These are phyloP conservation scores for Drosophila varians DNA, from an alignment of 1,140 invertebrate genomes.

Conservation along the genomic window DNA sequence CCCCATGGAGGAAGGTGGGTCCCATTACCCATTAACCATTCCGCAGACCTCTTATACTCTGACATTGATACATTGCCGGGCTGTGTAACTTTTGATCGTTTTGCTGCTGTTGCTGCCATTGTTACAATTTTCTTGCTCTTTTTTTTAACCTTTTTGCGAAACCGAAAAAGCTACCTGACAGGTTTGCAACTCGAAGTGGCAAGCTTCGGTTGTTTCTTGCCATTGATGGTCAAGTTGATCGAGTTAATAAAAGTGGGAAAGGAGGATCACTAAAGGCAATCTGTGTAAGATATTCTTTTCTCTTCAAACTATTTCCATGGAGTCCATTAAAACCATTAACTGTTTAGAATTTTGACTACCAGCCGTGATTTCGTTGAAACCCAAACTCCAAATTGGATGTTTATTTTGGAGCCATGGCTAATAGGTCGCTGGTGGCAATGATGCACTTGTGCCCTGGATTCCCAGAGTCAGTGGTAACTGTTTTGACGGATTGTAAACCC, in stretches of 20 bases:
- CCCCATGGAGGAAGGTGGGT: slow-evolving; percentile 35
- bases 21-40: slow-evolving; percentile 26
- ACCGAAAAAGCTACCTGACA: slow-evolving; percentile 16
- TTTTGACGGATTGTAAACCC: slow-evolving; percentile 80
- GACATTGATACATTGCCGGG: slow-evolving; percentile 77
- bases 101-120: slow-evolving; percentile 69
- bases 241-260: too few species aligned
- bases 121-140: slow-evolving; percentile 42
- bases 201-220: slow-evolving; percentile 32
- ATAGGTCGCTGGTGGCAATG: slow-evolving; percentile 58
- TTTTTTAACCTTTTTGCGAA: slow-evolving; percentile 21
- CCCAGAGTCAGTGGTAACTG: slow-evolving; percentile 46
- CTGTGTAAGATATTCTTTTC: too few species aligned
- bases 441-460: slow-evolving; percentile 30
- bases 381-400: slow-evolving; percentile 34
- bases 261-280: too few species aligned
- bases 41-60: slow-evolving; percentile 12
- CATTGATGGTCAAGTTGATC: slow-evolving; percentile 34
- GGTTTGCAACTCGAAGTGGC: slow-evolving; percentile 42
- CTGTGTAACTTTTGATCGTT: slow-evolving; percentile 68
- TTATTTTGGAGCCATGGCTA: slow-evolving; percentile 46
- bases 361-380: slow-evolving; percentile 11
- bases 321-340: neutral
- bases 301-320: neutral
- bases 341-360: neutral